Conservation (phyloP, 2,113 vertebrate genomes). For the Camelus bactrianus region DNA sequence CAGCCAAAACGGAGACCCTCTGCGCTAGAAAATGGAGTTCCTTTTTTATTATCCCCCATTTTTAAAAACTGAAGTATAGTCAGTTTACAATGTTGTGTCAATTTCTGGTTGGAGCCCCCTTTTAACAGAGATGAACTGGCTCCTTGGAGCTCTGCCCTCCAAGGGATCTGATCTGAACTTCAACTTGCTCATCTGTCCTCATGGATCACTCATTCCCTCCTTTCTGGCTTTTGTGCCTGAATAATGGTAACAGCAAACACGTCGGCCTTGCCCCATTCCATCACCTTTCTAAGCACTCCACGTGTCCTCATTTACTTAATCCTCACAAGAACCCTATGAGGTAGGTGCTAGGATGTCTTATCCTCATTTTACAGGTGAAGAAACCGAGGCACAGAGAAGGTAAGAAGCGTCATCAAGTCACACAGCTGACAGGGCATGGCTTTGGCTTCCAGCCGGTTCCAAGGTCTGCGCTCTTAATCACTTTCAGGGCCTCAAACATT, state of each 20-base stretch:
- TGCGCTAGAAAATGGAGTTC: conserved; percentile 37
- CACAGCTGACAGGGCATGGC: not conserved
- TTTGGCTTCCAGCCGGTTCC: not conserved
- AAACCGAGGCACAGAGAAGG: not conserved
- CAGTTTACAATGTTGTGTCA: too few species aligned
- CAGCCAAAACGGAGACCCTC: not conserved
- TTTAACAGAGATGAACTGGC: conserved; percentile 17
- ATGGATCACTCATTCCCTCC: not conserved
- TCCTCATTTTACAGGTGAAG: not conserved
- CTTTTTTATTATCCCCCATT: too few species aligned
- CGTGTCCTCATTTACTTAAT: too few species aligned
- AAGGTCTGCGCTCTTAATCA: not conserved
- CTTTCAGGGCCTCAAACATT: not conserved
- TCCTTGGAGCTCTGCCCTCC: conserved; percentile 19
- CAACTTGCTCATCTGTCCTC: conserved; percentile 46
- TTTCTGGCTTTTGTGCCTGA: not conserved
- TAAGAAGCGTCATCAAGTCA: not conserved
- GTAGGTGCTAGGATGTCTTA: not conserved
- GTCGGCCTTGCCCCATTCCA: not conserved
- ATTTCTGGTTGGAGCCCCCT: not conserved
- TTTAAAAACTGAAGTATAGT: too few species aligned
- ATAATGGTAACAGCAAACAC: not conserved
- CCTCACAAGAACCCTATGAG: not conserved
- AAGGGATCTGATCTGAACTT: conserved; percentile 4
- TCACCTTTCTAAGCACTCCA: not conserved